These are phyloP conservation scores for Myotis planiceps DNA, from an alignment of 2,797 vertebrate species.

Conservation along the genomic window DNA sequence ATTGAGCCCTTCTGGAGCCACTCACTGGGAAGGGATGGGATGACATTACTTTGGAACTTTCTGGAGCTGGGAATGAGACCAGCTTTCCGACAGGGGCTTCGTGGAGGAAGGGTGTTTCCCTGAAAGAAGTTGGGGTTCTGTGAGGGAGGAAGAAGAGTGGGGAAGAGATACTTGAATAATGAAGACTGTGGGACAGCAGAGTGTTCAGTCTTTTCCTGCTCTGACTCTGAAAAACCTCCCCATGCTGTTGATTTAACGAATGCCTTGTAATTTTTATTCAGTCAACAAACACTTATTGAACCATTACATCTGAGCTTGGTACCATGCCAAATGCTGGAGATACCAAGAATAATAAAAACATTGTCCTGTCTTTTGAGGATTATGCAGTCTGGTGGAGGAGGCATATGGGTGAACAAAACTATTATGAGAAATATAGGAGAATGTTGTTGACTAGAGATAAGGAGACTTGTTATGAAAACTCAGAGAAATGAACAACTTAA, in stretches of 20 bases:
- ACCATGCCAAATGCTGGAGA: background rate
- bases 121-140: background rate
- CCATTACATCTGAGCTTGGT: background rate
- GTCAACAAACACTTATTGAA: background rate
- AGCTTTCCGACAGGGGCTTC: background rate
- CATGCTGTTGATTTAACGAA: background rate
- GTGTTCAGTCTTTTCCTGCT: background rate
- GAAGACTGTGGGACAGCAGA: background rate
- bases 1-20: background rate
- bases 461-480: background rate
- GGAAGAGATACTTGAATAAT: background rate
- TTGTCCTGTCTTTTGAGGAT: background rate
- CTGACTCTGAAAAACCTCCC: background rate
- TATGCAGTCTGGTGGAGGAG: slow-evolving; percentile 1
- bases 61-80: background rate
- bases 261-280: background rate
- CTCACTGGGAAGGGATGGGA: background rate
- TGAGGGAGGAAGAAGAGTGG: background rate
- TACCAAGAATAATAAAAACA: background rate
- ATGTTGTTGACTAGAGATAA: background rate
- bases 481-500: background rate
- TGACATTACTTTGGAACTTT: background rate
- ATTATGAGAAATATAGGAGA: background rate
- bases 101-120: background rate
- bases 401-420: background rate